Evolutionary conservation across 2,888 invertebrate species (phyloP).

Genomic region (Apamea monoglypha): DNA sequence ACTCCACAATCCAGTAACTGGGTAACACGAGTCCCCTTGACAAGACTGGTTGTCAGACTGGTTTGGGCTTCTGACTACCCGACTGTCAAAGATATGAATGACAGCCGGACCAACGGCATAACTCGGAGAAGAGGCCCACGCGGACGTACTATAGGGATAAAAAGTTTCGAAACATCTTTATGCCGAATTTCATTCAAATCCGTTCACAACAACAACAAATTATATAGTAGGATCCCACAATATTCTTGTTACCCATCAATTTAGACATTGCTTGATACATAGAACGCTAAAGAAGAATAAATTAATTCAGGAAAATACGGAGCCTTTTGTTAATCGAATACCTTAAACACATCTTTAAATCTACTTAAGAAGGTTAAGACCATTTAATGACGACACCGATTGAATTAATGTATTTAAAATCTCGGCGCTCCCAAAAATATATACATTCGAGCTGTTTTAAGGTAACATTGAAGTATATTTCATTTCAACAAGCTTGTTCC

Average conservation of each 20-base stretch:
- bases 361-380: constrained; percentile 36
- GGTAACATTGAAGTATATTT: constrained; percentile 37
- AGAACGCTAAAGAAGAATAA: not conserved
- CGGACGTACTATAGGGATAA: not conserved
- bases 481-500: constrained; percentile 51
- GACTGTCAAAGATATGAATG: not conserved
- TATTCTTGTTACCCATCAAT: not conserved
- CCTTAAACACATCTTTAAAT: constrained; percentile 44
- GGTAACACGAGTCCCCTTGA: too few species aligned
- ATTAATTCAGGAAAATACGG: constrained; percentile 20
- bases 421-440: constrained; percentile 21
- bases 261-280: not conserved
- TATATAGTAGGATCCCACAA: too few species aligned
- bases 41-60: not conserved
- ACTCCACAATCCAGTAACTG: not conserved
- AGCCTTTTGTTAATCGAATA: constrained; percentile 34
- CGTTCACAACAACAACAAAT: not conserved
- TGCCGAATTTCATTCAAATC: not conserved
- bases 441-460: constrained; percentile 28
- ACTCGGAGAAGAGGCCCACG: not conserved
- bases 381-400: constrained; percentile 29
- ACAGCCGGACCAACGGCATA: not conserved
- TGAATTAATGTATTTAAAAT: constrained; percentile 42
- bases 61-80: not conserved
- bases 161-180: not conserved